Conservation (phyloP, 2,113 vertebrate species). For the Vireo altiloquus region DNA sequence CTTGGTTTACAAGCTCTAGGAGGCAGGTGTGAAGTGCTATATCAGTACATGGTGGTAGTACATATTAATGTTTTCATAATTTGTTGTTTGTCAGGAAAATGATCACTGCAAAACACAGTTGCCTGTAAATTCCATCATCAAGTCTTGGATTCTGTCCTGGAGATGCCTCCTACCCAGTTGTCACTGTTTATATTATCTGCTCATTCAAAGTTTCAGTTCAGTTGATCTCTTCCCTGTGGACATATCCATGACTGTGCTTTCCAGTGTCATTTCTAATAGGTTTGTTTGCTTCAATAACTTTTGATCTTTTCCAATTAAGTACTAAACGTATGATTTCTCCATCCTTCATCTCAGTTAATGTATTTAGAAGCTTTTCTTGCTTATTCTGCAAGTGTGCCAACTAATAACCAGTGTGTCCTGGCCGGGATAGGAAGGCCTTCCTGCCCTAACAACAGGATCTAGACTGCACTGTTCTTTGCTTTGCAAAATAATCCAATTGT, state of each 20-base stretch:
- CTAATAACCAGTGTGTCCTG: neutral
- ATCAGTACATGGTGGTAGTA: neutral
- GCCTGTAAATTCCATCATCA: neutral
- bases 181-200: neutral
- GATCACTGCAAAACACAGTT: neutral
- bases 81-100: neutral
- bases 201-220: neutral
- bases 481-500: neutral
- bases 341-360: neutral
- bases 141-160: neutral
- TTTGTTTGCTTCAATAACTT: neutral
- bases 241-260: neutral
- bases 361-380: neutral
- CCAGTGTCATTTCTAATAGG: neutral
- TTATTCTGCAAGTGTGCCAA: neutral
- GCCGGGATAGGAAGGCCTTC: neutral
- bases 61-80: neutral
- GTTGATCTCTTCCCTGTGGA: neutral
- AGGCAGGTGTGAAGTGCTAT: neutral
- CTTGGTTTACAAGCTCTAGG: neutral
- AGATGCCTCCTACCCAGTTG: neutral
- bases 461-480: neutral
- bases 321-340: neutral
- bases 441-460: neutral
- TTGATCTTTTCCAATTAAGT: neutral